phyloP scores from a whole-genome alignment of 2,888 invertebrate genomes.

The Seladonia tumulorum region DNA sequence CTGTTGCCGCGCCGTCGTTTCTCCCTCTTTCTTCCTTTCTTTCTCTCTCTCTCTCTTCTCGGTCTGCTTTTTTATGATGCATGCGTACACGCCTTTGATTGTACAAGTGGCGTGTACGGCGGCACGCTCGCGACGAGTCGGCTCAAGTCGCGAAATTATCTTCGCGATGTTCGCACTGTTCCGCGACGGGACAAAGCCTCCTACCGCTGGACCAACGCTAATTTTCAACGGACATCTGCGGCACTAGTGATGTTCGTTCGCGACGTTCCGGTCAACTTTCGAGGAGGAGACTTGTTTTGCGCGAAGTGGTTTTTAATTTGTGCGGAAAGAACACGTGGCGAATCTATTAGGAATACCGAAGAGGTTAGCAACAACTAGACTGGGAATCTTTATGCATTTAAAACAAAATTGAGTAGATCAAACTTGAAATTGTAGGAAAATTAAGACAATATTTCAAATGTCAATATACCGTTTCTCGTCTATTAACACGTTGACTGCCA shows the following conservation, averaged over 20 bases:
- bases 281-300: not conserved
- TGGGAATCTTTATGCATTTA: no score
- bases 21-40: no score
- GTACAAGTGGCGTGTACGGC: constrained; percentile 66
- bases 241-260: not conserved
- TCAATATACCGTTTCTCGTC: no score
- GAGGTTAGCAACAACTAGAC: no score
- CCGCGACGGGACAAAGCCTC: not conserved
- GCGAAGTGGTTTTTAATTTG: not conserved
- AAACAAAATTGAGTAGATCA: no score
- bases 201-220: not conserved
- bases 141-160: constrained; percentile 12
- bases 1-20: no score
- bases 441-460: no score
- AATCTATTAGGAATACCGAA: not conserved
- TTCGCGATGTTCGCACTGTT: not conserved
- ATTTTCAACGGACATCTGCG: not conserved
- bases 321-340: not conserved
- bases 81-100: constrained; percentile 67
- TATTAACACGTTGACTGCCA: no score
- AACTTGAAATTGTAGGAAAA: no score
- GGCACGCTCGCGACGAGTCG: constrained; percentile 51
- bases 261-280: not conserved
- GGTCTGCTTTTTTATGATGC: constrained; percentile 59
- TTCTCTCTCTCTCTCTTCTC: constrained; percentile 10